Base-by-base conservation (phyloP, 1,140 invertebrate species). In the Drosophila chauvacae region DNA sequence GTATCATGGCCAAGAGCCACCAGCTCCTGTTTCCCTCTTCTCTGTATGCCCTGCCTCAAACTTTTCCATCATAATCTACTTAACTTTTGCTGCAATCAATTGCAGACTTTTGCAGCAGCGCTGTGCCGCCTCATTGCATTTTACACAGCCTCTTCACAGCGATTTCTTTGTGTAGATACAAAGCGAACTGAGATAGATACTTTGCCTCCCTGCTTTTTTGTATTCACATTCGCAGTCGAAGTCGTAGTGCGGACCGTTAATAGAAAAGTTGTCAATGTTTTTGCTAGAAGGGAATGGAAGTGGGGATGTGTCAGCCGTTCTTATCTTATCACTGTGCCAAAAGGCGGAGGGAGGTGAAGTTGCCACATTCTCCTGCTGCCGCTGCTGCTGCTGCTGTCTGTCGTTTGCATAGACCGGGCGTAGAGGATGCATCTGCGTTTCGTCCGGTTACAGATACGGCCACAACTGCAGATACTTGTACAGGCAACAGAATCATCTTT, bases 11-110 rank as follows among this genome's bases (percentile, higher is more conserved):
- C 58, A 44, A 77, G 70, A 55, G 51, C 18, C 30, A 66, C 37
- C 48, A 14, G 3, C 44, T 20, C n/a, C 9, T 30, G 42, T 42
- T 42, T 39, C 44, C 33, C 33, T 30, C 33, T 4, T 4, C 42
- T 23, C 44, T 20, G 20, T 3, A n/a, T 44, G 41, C 41, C 3
- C 41, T 6, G 48, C n/a, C 63, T 47, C 26, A 90, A 88, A 88
- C 59, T 88, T 88, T 88, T 88, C 85, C 85, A 88, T 88, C 85
- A 90, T 88, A 88, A 88, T 88, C 85, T 88, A 88, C 86, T 88
- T 90, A 88, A 88, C 85, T 88, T 88, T 88, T 90, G 81, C 85
- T 85, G 81, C 85, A 88, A 88, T 88, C 85, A 88, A 88, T 88
- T 88, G 84, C 85, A 80, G 77, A 56, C 80, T 80, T 73, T 63